Percentiles rank a stretch among this genome's conserved stretches.
phyloP scores from a whole-genome alignment of 2,888 invertebrate species.

The Protophormia terraenovae region DNA sequence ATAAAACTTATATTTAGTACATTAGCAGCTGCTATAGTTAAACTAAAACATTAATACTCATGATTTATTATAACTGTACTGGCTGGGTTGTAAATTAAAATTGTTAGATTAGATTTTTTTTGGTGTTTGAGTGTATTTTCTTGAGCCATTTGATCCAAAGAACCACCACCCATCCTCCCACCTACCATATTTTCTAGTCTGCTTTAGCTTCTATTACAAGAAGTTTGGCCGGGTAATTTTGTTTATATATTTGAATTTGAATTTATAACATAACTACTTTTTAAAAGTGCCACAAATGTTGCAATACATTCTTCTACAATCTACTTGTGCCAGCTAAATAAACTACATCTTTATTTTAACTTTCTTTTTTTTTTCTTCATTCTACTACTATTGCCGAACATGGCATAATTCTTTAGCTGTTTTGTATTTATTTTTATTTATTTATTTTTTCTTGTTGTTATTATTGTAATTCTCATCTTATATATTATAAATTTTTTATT shows the following conservation, averaged over 20 bases:
- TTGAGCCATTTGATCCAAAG: too few relatives aligned
- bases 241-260: constrained; percentile 52
- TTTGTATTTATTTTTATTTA: constrained; percentile 3
- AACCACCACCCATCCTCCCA: not conserved
- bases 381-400: constrained; percentile 6
- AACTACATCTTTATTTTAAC: constrained; percentile 41
- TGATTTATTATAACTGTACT: constrained; percentile 45
- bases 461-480: constrained; percentile 22
- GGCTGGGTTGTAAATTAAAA: constrained; percentile 42
- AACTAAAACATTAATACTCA: constrained; percentile 45
- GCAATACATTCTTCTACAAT: constrained; percentile 51
- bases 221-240: constrained; percentile 16
- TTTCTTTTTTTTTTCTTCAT: constrained; percentile 9
- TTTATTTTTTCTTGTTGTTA: constrained; percentile 3
- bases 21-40: constrained; percentile 29
- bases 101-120: constrained; percentile 46
- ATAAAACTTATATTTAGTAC: constrained; percentile 22
- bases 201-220: constrained; percentile 5
- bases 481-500: constrained; percentile 59
- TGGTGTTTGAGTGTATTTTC: not conserved
- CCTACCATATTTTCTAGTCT: not conserved
- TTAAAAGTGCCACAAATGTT: constrained; percentile 67
- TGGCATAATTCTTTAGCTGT: constrained; percentile 38
- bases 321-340: not conserved
- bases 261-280: constrained; percentile 63